Evolutionary conservation across 2,888 invertebrate genomes (phyloP).

Genomic region (Diploptera punctata): DNA sequence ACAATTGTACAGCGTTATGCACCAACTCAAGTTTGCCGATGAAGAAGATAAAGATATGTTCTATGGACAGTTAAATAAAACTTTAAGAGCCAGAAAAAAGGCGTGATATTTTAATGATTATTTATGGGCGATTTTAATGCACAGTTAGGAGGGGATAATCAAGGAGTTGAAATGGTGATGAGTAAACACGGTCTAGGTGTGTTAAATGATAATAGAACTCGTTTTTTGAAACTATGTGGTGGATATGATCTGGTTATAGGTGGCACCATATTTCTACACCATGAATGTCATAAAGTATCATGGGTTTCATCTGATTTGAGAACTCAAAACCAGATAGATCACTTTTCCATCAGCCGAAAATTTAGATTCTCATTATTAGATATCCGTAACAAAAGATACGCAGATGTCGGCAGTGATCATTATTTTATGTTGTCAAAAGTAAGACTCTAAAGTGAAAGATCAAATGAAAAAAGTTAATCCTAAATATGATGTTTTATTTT

Average conservation of each 20-base stretch:
- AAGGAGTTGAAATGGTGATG: too few relatives aligned
- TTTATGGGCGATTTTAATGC: background rate
- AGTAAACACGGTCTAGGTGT: too few relatives aligned
- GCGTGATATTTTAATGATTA: background rate
- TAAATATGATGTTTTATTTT: too few relatives aligned
- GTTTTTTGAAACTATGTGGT: background rate
- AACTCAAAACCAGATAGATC: too few relatives aligned
- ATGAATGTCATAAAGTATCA: background rate
- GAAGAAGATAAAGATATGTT: background rate
- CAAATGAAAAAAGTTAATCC: background rate
- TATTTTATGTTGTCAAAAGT: background rate
- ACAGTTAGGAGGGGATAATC: too few relatives aligned
- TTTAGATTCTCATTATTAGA: conserved; percentile 2
- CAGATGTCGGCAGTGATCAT: conserved; percentile 3
- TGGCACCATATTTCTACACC: background rate
- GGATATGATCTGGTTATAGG: too few relatives aligned
- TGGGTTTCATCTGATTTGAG: background rate
- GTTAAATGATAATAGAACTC: conserved; percentile 2
- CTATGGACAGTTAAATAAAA: conserved; percentile 11
- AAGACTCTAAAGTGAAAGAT: background rate
- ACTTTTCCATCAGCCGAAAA: too few relatives aligned
- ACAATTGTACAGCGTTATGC: background rate
- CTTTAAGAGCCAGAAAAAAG: conserved; percentile 1
- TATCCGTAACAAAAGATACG: background rate
- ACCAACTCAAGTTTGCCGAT: conserved; percentile 10